Base-by-base conservation (phyloP, 30 jellyfish, hydroid and myxozoan species). In the Turritopsis rubra region DNA sequence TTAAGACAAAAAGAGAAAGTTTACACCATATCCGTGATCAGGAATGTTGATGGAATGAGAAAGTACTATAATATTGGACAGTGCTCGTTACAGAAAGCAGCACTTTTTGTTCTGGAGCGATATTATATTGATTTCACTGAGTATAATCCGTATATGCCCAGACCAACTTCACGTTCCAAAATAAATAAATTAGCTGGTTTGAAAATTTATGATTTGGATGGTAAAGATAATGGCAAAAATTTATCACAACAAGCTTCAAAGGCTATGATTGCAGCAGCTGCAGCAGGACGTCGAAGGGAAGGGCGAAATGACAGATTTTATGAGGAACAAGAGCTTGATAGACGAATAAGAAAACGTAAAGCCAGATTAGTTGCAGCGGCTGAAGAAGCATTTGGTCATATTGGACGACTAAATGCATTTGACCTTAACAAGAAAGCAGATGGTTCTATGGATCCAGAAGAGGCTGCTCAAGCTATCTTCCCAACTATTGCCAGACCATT, bases 401-500 rank as follows among this genome's bases (percentile, higher is more conserved):
- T 93, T 81, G 95, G 95, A 9, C 53, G 97, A 60, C 85, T 93
- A 72, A 82, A 85, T n/a, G 84, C 84, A 21, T 80, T 80, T 80
- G 87, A 80, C 24, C 81, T 68, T 25, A 90, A 85, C 75, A 88
- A 88, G 26, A 85, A 88, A 84, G 81, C 96, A 65, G 96, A 93
- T 73, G 99, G 96, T 5, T 78, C 84, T 1, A 88, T 93, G 96
- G 96, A 93, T 66, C 96, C 99, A 3, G 96, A 89, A n/a, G 99
- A 93, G 72, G 99, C 99, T 22, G 99, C 99, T 53, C 96, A 93
- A 71, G 96, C 99, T n/a, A 82, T 93, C 28, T 93, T 93, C 94
- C 97, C 99, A 0, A 82, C 99, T 24, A 79, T 93, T 70, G 96
- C 99, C 17, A 71, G 99, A 25, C 99, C 99, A 8, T 85, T 93